These are phyloP conservation scores for Apodemia mormo DNA, from an alignment of 2,888 invertebrate genomes.

Conservation along the genomic window DNA sequence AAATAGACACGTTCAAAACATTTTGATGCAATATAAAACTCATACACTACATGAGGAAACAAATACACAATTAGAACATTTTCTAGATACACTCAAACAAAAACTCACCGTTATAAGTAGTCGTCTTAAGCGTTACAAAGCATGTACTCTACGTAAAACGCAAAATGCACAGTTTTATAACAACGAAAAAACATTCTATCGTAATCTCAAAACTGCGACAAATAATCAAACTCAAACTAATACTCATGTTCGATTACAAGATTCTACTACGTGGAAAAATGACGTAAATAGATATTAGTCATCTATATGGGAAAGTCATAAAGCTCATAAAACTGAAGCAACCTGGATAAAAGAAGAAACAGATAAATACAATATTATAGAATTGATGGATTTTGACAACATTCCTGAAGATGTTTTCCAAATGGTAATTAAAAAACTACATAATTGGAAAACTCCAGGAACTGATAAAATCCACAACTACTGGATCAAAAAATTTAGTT, in stretches of 20 bases:
- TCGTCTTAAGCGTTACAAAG: slow-evolving; percentile 22
- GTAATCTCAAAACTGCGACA: background rate
- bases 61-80: slow-evolving; percentile 19
- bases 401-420: slow-evolving; percentile 24
- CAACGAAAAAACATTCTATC: slow-evolving; percentile 29
- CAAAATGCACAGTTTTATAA: background rate
- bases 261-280: background rate
- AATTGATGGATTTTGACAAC: background rate
- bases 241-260: too few relatives aligned
- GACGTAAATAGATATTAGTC: slow-evolving; percentile 19
- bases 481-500: slow-evolving; percentile 37
- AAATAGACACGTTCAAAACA: slow-evolving; percentile 6
- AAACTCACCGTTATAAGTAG: slow-evolving; percentile 21
- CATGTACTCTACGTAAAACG: background rate
- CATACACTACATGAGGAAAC: slow-evolving; percentile 23
- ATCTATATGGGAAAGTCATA: slow-evolving; percentile 23
- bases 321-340: background rate
- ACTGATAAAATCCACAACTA: slow-evolving; percentile 35
- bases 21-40: slow-evolving; percentile 17
- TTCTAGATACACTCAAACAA: slow-evolving; percentile 27
- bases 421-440: slow-evolving; percentile 26
- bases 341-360: slow-evolving; percentile 28
- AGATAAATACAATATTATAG: slow-evolving; percentile 25
- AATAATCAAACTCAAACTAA: too few relatives aligned
- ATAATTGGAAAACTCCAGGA: slow-evolving; percentile 38